Evolutionary conservation across 2,113 vertebrate genomes (phyloP).

Genomic region (Lepus americanus): DNA sequence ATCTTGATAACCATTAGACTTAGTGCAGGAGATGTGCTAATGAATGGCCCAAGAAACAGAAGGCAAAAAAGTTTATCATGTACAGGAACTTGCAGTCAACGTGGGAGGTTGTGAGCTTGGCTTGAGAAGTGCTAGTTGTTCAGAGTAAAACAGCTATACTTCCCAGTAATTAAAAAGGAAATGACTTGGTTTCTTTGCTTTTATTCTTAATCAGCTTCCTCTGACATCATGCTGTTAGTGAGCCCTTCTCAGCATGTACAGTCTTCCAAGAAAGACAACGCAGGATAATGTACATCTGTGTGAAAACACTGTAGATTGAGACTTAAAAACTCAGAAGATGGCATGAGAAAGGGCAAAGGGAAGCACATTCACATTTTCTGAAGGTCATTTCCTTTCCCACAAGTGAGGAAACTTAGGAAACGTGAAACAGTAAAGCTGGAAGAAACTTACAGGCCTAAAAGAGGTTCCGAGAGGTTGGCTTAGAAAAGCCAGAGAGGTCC

Average conservation of each 20-base stretch:
- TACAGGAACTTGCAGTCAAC: conserved; percentile 2
- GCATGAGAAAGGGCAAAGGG: neutral
- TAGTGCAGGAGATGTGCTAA: conserved; percentile 61
- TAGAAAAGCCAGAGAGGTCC: too few species aligned
- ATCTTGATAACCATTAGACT: conserved; percentile 77
- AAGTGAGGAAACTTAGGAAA: neutral
- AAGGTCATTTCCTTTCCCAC: neutral
- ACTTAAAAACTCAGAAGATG: neutral
- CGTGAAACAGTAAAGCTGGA: neutral
- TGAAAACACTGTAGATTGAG: neutral
- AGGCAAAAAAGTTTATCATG: neutral
- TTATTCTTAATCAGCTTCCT: neutral
- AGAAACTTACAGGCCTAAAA: neutral
- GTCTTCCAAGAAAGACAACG: neutral
- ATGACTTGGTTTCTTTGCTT: neutral
- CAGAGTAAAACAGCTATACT: neutral
- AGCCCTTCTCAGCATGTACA: neutral
- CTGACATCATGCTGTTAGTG: neutral
- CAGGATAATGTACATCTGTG: neutral
- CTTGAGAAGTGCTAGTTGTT: conserved; percentile 34
- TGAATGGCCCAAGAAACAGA: conserved; percentile 66
- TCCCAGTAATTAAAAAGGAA: conserved; percentile 17
- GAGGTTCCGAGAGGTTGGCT: neutral
- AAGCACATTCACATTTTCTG: neutral
- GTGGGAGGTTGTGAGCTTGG: conserved; percentile 17